phyloP scores from a whole-genome alignment of 2,113 vertebrate species.

The Coracopsis vasa region DNA sequence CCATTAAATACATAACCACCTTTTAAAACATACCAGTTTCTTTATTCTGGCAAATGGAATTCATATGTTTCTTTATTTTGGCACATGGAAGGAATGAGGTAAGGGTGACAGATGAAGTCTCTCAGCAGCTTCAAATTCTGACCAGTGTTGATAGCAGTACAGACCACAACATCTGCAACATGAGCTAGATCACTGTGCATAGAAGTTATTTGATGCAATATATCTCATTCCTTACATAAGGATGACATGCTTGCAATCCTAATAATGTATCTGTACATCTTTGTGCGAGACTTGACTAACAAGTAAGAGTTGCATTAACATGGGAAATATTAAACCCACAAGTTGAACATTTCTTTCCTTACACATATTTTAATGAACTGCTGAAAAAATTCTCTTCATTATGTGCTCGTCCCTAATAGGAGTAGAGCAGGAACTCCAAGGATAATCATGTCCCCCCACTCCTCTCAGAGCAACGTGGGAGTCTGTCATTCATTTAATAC shows the following conservation, averaged over 20 bases:
- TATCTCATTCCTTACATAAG: not conserved
- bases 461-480: not conserved
- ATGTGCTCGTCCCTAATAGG: not conserved
- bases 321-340: not conserved
- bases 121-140: constrained; percentile 59
- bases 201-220: constrained; percentile 20
- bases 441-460: not conserved
- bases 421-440: not conserved
- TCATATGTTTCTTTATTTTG: constrained; percentile 59
- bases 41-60: constrained; percentile 63
- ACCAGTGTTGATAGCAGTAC: constrained; percentile 46
- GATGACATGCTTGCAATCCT: not conserved
- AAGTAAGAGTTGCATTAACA: not conserved
- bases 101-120: constrained; percentile 61
- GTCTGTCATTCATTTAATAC: not conserved
- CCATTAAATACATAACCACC: constrained; percentile 39
- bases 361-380: not conserved
- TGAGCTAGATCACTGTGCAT: not conserved
- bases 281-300: not conserved
- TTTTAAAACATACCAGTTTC: constrained; percentile 51
- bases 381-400: not conserved
- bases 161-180: constrained; percentile 50
- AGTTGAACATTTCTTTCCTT: not conserved
- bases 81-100: constrained; percentile 61
- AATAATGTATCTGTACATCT: not conserved